Evolutionary conservation across 1,140 invertebrate species (phyloP), one percentile per base, ranked within the genome.

Genomic region (Gryon sp.): DNA sequence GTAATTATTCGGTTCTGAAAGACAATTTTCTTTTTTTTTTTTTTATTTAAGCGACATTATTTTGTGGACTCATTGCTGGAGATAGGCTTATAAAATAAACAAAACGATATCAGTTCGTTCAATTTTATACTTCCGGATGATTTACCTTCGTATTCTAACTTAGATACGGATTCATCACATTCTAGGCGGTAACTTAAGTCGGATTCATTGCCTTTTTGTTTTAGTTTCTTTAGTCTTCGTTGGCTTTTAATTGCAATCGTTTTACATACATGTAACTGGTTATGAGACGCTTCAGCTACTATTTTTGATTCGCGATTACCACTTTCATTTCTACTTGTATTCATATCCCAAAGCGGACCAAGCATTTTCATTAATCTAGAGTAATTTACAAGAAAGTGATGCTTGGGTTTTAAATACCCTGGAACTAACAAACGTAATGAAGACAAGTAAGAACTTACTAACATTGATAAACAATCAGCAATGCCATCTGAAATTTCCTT

Each of bases 371-470:
- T 43, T 14, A 43, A 20, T 11, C 8, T 3, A 7, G 40, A 6
- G 45, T 59, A 59, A 45, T 59, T 38, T 16, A 55, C 5, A 9
- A 53, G 24, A 53, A 53, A 19, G 32, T 53, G 48, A 19, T 53
- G 48, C 28, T 57, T 41, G 2, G 52, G 34, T 57, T 57, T 57
- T 18, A 57, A 43, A 11, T 43, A 43, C 2, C 11, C 19, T 43
- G 40, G 19, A 20, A 19, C 40, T 2, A 43, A n/a, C 6, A n/a
- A 19, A 20, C 19, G 6, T 20, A 20, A 43, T 4, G 12, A 20
- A 20, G 40, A 43, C 5, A 43, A n/a, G n/a, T 43, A 9, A 7
- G 7, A 16, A 18, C 9, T 9, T 28, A 57, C 18, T 4, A 14
- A 16, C 16, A 20, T 6, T 20, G 40, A 14, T 30, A 57, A 57